Percentiles rank a stretch among this genome's conserved stretches.
phyloP scores from a whole-genome alignment of 2,888 invertebrate species.

The Smittia aterrima region DNA sequence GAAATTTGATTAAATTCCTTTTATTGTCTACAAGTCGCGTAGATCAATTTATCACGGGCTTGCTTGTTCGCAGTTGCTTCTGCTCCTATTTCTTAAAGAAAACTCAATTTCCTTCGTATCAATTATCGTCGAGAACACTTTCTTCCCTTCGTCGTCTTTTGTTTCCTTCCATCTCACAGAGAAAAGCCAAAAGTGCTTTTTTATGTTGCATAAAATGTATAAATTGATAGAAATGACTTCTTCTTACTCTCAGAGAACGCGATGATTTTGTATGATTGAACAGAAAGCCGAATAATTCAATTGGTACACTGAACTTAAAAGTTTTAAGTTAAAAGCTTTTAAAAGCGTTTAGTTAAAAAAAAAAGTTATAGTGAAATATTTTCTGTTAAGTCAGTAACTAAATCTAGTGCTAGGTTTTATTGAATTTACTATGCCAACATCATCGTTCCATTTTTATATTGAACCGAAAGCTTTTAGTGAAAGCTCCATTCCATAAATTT shows the following conservation, averaged over 20 bases:
- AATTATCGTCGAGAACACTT: conserved; percentile 28
- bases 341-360: too few species aligned
- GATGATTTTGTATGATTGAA: not conserved
- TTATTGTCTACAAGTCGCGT: conserved; percentile 38
- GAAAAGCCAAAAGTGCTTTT: conserved; percentile 36
- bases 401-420: too few species aligned
- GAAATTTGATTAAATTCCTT: conserved; percentile 39
- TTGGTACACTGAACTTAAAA: conserved; percentile 32
- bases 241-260: not conserved
- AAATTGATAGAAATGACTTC: conserved; percentile 30
- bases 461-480: too few species aligned
- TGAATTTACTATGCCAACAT: too few species aligned
- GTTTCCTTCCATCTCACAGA: conserved; percentile 1
- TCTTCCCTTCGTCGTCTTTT: not conserved
- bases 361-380: too few species aligned
- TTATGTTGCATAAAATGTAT: conserved; percentile 38
- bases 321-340: conserved; percentile 40
- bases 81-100: conserved; percentile 9
- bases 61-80: conserved; percentile 18
- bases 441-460: too few species aligned
- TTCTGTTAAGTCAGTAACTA: too few species aligned
- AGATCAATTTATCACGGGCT: conserved; percentile 24
- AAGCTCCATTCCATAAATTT: too few species aligned
- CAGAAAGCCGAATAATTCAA: conserved; percentile 35
- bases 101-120: conserved; percentile 37